Percentiles rank a stretch among this genome's conserved stretches.
phyloP scores from a whole-genome alignment of 2,888 invertebrate genomes.

The Stratiomys singularior region DNA sequence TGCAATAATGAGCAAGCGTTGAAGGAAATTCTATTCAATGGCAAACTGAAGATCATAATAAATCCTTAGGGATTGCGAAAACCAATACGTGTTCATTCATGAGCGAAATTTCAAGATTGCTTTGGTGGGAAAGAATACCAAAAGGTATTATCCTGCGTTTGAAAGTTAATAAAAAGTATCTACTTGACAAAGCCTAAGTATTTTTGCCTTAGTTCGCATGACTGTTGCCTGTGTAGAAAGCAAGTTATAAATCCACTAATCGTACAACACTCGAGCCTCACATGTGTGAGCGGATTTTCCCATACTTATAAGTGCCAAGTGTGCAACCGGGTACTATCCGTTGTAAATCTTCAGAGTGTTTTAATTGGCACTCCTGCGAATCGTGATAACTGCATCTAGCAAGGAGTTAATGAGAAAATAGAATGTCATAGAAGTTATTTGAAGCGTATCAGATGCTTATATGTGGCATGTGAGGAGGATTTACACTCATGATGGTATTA shows the following conservation, averaged over 20 bases:
- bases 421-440: conserved; percentile 41
- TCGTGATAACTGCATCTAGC: conserved; percentile 14
- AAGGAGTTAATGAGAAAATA: conserved; percentile 40
- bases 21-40: no score
- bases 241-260: conserved; percentile 11
- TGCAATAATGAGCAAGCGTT: no score
- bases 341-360: conserved; percentile 42
- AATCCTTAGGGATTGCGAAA: no score
- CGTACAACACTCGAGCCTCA: not conserved
- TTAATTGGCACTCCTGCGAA: conserved; percentile 46
- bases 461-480: conserved; percentile 5
- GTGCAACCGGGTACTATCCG: conserved; percentile 16
- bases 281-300: conserved; percentile 14
- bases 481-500: conserved; percentile 17
- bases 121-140: conserved; percentile 20
- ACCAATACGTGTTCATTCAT: not conserved
- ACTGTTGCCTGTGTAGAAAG: not conserved
- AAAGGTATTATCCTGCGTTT: conserved; percentile 4
- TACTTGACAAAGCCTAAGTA: conserved; percentile 24
- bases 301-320: conserved; percentile 18
- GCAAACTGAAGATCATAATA: no score
- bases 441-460: conserved; percentile 25
- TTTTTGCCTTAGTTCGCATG: conserved; percentile 27
- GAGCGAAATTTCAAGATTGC: conserved; percentile 17
- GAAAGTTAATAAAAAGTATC: conserved; percentile 23